A percentile compares a stretch with the other conserved stretches of the same genome.
phyloP scores from a whole-genome alignment of 30 jellyfish, hydroid and myxozoan genomes.

The Chironex yamaguchii region DNA sequence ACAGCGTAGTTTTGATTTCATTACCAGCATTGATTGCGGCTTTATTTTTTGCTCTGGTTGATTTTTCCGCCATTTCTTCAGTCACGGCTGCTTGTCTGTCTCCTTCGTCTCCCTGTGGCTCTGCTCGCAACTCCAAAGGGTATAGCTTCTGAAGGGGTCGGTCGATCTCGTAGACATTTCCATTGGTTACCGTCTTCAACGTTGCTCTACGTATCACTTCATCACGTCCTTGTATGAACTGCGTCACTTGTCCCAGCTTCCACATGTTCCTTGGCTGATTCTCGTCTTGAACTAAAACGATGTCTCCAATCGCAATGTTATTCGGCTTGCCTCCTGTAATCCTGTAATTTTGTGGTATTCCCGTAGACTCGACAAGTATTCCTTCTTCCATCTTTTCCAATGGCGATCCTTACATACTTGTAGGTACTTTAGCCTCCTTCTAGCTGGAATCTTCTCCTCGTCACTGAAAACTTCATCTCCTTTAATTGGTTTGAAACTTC shows the following conservation, averaged over 20 bases:
- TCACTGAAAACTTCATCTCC: neutral
- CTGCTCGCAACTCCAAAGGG: conserved; percentile 23
- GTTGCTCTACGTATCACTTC: conserved; percentile 47
- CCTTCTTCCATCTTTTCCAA: conserved; percentile 67
- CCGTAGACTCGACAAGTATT: conserved; percentile 46
- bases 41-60: too few species aligned
- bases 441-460: neutral
- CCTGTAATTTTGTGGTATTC: conserved; percentile 19
- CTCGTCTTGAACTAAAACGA: conserved; percentile 43
- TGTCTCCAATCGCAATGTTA: conserved; percentile 6
- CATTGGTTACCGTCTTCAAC: conserved; percentile 5
- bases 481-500: neutral
- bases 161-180: conserved; percentile 1
- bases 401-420: conserved; percentile 5
- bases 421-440: conserved; percentile 10
- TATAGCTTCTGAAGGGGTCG: conserved; percentile 49
- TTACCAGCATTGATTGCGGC: too few species aligned
- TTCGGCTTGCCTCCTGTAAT: neutral
- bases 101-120: neutral
- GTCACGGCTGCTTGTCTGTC: too few species aligned
- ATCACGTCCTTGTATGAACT: conserved; percentile 18
- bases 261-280: conserved; percentile 15
- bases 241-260: conserved; percentile 34
- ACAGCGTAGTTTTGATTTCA: too few species aligned
- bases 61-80: too few species aligned